Conservation (phyloP, 2,888 invertebrate genomes). For the Caenorhabditis zanzibari region DNA sequence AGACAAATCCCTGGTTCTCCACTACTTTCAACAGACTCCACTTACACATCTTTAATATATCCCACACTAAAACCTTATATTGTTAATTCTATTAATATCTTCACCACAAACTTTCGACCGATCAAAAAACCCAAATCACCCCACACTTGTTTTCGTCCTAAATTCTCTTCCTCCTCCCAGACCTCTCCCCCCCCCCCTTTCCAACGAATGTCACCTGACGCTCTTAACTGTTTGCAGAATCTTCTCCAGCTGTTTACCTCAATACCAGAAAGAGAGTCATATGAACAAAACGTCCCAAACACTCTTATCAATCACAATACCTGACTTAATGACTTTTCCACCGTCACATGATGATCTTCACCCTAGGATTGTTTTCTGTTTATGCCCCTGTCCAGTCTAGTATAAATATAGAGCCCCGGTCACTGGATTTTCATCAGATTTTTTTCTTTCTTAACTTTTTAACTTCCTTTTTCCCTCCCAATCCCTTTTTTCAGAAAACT, state of each 20-base stretch:
- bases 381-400: background rate
- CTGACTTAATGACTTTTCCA: background rate
- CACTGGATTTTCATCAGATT: background rate
- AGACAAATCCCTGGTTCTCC: too few relatives aligned
- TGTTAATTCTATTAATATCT: background rate
- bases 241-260: conserved; percentile 8
- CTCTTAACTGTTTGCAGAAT: conserved; percentile 2
- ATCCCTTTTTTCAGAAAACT: conserved; percentile 11
- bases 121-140: conserved; percentile 5
- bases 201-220: conserved; percentile 4
- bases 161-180: background rate
- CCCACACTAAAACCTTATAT: too few relatives aligned
- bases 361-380: conserved; percentile 12
- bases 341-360: conserved; percentile 8
- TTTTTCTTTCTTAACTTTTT: background rate
- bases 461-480: too few relatives aligned
- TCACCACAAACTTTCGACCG: background rate
- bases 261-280: conserved; percentile 2
- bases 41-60: too few relatives aligned
- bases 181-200: too few relatives aligned
- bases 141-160: background rate
- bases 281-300: conserved; percentile 14
- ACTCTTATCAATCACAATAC: conserved; percentile 11
- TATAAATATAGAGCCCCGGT: background rate
- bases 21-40: too few relatives aligned